Base-by-base conservation (phyloP, 2,113 vertebrate species). In the Mirounga angustirostris region DNA sequence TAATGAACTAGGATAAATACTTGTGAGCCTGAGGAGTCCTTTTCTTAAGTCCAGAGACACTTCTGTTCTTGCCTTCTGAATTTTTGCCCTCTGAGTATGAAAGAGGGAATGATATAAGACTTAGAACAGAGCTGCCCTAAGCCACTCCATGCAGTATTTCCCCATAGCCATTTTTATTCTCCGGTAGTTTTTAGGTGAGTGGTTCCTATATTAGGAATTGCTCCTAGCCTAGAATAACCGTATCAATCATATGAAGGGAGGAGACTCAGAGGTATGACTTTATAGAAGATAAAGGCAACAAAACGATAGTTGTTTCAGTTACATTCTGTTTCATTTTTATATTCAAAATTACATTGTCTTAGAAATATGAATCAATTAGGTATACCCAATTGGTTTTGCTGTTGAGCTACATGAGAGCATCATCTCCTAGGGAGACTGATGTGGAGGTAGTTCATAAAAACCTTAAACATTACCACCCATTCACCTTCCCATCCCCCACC, bases 201-300 rank as follows among this genome's bases (percentile, higher is more conserved):
- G 14, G 22, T 43, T 79, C 21, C n/a, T 73, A 15, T 67, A 22
- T 46, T 92, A 74, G 22, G 43, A 59, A 26, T 73, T 79, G n/a
- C 59, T 78, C 6, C 24, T 61, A 61, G 28, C 30, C 46, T 65
- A 43, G 36, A 46, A 54, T 80, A 81, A 65, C 36, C 33, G 1
- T 74, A 26, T 54, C 7, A 88, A 0, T 52, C 10, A n/a, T 22
- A 2, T 15, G 13, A 10, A 30, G n/a, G 50, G 18, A 74, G 14
- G 33, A 69, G 58, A 78, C 40, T 93, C 86, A 95, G 56, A 97
- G 91, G 59, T 59, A 78, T 89, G n/a, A 82, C 40, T 11, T 61
- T 58, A 80, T 8, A 69, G 59, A 56, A 65, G n/a, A 76, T 78
- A 92, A 73, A 88, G 59, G 71, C 36, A 67, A 65, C 22, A 67